A percentile compares a stretch with the other conserved stretches of the same genome.
Conservation (phyloP, 1,140 invertebrate genomes). For the Ylistrum balloti region DNA sequence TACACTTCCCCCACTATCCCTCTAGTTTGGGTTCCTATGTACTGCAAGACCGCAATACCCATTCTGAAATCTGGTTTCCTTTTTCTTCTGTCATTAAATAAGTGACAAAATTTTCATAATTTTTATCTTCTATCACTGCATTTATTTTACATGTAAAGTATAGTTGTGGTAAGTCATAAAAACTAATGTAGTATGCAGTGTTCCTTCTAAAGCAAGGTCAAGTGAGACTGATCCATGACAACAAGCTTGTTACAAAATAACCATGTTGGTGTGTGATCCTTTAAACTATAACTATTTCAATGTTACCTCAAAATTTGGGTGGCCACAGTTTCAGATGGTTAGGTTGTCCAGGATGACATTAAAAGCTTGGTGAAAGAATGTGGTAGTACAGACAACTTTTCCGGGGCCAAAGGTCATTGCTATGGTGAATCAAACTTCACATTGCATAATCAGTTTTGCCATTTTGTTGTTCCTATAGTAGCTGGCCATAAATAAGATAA, state of each 20-base stretch:
- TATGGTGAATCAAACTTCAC: constrained; percentile 7
- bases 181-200: background rate
- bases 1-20: background rate
- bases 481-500: constrained; percentile 23
- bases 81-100: constrained; percentile 8
- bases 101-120: constrained; percentile 1
- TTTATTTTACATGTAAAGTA: constrained; percentile 14
- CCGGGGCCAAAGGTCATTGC: background rate
- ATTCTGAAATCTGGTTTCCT: background rate
- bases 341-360: background rate
- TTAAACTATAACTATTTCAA: background rate
- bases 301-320: background rate
- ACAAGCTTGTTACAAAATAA: background rate
- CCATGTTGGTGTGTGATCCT: background rate
- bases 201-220: background rate
- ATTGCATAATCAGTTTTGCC: background rate
- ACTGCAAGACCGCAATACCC: background rate
- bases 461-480: background rate
- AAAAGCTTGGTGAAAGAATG: background rate
- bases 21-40: background rate
- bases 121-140: background rate
- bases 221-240: background rate
- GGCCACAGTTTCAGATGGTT: background rate
- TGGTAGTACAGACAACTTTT: background rate
- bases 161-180: background rate